phyloP scores from a whole-genome alignment of 37 sponge, comb jelly and placozoan species.

The Halisarca cf. caerulea region DNA sequence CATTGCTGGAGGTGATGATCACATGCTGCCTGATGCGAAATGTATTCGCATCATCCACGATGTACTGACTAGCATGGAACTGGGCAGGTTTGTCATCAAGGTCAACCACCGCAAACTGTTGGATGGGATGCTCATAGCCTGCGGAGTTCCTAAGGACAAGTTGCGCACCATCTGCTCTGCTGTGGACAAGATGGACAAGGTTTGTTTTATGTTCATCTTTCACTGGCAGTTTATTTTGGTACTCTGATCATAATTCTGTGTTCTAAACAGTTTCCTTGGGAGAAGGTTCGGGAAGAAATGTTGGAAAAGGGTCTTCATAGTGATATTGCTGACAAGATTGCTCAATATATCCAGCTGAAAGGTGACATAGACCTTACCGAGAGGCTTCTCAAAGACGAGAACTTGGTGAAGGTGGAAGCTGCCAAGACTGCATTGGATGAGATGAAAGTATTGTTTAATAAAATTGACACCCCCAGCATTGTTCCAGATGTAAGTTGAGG shows the following conservation, averaged over 20 bases:
- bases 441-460: conserved; percentile 60
- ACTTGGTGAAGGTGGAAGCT: conserved; percentile 5
- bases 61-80: conserved; percentile 36
- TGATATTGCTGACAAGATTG: conserved; percentile 70
- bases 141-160: conserved; percentile 67
- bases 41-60: conserved; percentile 63
- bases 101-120: conserved; percentile 80
- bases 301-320: conserved; percentile 59
- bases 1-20: conserved; percentile 78
- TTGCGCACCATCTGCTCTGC: conserved; percentile 72
- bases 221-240: too few relatives aligned
- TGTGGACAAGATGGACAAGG: conserved; percentile 85
- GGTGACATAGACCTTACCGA: conserved; percentile 44
- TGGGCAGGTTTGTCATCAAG: conserved; percentile 68
- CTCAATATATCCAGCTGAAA: conserved; percentile 49
- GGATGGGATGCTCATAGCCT: conserved; percentile 73
- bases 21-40: conserved; percentile 72
- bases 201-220: background rate
- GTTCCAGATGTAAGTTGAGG: too few relatives aligned
- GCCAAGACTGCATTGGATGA: conserved; percentile 49
- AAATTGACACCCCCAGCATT: too few relatives aligned
- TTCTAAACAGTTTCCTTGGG: background rate
- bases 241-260: too few relatives aligned
- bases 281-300: conserved; percentile 55
- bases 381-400: conserved; percentile 9